Percentiles rank a stretch among this genome's conserved stretches.
Evolutionary conservation across 2,113 vertebrate species (phyloP).

Genomic region (Psittacula cyanocephala): DNA sequence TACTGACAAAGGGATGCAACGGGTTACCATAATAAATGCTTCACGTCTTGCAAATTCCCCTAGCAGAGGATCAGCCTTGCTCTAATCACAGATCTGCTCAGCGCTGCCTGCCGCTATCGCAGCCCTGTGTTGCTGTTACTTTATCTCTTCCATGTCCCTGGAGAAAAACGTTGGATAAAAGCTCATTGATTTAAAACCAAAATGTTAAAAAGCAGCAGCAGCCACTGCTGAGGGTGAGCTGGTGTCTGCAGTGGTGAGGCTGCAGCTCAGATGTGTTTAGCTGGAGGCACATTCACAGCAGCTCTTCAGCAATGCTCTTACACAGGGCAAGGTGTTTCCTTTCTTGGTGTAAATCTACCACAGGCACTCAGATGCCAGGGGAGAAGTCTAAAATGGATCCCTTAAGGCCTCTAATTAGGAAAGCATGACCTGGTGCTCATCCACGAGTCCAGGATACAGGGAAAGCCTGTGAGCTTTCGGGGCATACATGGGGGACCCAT

Average conservation of each 20-base stretch:
- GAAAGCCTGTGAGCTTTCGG: neutral
- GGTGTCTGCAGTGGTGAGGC: neutral
- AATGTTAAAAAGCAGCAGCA: neutral
- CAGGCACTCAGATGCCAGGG: neutral
- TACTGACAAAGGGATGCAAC: neutral
- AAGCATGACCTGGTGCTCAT: neutral
- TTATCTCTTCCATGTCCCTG: slow-evolving; percentile 29
- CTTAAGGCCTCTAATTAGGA: neutral
- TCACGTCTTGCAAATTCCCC: neutral
- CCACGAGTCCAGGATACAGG: neutral
- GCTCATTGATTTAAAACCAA: slow-evolving; percentile 20
- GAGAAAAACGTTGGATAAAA: slow-evolving; percentile 1
- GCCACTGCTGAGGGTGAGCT: slow-evolving; percentile 11
- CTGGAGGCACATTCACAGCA: neutral
- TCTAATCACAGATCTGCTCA: slow-evolving; percentile 38
- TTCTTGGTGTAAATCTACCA: neutral
- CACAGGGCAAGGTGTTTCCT: neutral
- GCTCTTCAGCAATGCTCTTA: neutral
- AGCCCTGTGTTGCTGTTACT: neutral
- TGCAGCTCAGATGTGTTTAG: neutral
- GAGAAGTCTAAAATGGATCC: neutral
- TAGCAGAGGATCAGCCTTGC: neutral
- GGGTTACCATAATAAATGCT: neutral
- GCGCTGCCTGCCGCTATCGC: neutral
- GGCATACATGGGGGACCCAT: neutral